Percentiles rank a stretch among this genome's conserved stretches.
Evolutionary conservation across 2,113 vertebrate genomes (phyloP).

Genomic region (Promerops cafer): DNA sequence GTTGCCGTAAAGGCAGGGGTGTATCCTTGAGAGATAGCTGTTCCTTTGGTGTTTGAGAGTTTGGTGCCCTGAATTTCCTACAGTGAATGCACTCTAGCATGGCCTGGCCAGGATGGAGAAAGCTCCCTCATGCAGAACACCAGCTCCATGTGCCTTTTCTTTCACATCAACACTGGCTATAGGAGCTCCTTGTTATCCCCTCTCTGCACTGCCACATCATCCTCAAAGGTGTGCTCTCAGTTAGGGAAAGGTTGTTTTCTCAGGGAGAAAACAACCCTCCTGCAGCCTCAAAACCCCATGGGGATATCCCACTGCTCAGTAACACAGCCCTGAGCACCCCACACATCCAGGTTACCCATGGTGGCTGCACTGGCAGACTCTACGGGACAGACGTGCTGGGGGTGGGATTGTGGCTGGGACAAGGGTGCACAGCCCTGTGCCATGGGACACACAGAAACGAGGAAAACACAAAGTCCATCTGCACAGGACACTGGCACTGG

Average conservation of each 20-base stretch:
- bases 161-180: background rate
- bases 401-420: background rate
- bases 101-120: background rate
- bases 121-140: background rate
- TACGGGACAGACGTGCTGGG: accelerated
- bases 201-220: background rate
- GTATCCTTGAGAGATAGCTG: background rate
- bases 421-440: accelerated
- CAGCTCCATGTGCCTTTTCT: background rate
- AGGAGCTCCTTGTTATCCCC: background rate
- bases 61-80: background rate
- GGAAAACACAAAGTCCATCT: background rate
- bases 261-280: background rate
- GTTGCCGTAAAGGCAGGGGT: background rate
- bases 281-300: background rate
- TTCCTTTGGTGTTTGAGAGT: background rate
- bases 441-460: accelerated
- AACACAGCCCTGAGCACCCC: background rate
- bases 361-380: accelerated
- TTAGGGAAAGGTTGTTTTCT: too few relatives aligned
- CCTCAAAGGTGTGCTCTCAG: background rate
- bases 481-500: background rate
- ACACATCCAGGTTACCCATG: background rate
- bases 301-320: background rate
- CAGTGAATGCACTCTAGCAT: accelerated